A percentile compares a stretch with the other conserved stretches of the same genome.
These are phyloP conservation scores for Holacanthella duospinosa DNA, from an alignment of 2,888 invertebrate genomes.

Conservation along the genomic window DNA sequence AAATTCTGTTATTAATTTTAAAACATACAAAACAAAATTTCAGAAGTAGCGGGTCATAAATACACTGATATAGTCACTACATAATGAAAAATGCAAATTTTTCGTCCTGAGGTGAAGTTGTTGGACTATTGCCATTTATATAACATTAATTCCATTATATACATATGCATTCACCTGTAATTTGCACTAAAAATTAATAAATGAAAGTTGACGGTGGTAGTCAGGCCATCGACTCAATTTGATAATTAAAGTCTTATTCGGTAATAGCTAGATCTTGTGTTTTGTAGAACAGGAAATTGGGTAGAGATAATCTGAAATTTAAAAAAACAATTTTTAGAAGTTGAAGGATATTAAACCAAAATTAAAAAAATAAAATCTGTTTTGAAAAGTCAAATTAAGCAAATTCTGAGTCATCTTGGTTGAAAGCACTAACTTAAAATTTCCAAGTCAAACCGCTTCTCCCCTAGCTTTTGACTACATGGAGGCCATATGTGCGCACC, in stretches of 20 bases:
- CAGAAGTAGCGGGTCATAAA: no score
- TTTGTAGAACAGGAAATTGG: constrained; percentile 18
- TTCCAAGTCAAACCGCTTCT: no score
- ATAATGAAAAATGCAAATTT: constrained; percentile 8
- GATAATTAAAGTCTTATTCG: constrained; percentile 33
- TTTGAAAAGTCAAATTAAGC: no score
- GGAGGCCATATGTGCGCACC: no score
- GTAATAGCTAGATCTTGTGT: constrained; percentile 30
- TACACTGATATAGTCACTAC: constrained; percentile 19
- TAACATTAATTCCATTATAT: constrained; percentile 30
- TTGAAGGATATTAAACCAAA: no score
- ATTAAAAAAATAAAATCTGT: no score
- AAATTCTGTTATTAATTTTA: background rate
- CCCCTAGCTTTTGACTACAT: no score
- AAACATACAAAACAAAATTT: background rate
- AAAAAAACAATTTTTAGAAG: constrained; percentile 6
- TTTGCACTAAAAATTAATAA: constrained; percentile 30
- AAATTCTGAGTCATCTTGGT: no score
- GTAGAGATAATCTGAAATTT: constrained; percentile 33
- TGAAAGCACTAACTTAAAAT: no score
- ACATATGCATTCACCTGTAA: constrained; percentile 23
- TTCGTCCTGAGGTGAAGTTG: constrained; percentile 25
- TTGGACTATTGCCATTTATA: constrained; percentile 35
- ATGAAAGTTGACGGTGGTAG: constrained; percentile 21
- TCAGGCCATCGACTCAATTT: constrained; percentile 34